These are phyloP conservation scores for Patella pellucida DNA, from an alignment of 2,888 invertebrate species.

Conservation along the genomic window DNA sequence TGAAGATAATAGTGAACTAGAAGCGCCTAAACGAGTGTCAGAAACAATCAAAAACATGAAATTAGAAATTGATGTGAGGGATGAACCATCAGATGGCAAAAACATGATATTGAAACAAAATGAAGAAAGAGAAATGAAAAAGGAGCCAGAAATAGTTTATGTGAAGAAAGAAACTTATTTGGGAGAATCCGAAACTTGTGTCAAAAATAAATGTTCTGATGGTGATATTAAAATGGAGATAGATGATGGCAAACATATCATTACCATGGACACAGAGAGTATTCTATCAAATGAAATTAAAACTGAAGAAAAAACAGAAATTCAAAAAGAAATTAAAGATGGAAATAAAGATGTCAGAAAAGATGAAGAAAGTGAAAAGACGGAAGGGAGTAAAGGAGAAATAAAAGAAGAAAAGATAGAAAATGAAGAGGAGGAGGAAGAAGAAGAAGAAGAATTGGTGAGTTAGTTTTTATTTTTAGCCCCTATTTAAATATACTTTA, in stretches of 20 bases:
- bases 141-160: constrained; percentile 26
- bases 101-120: background rate
- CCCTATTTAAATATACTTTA: too few relatives aligned
- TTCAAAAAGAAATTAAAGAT: background rate
- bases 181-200: too few relatives aligned
- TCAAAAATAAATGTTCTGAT: background rate
- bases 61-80: background rate
- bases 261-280: too few relatives aligned
- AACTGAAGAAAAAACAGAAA: too few relatives aligned
- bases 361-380: constrained; percentile 3
- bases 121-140: background rate
- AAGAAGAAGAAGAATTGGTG: constrained; percentile 2
- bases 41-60: background rate
- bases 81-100: background rate
- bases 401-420: constrained; percentile 40
- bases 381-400: constrained; percentile 25
- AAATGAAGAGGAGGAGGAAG: constrained; percentile 14
- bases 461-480: background rate
- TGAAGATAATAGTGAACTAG: too few relatives aligned
- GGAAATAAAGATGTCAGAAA: too few relatives aligned
- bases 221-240: background rate
- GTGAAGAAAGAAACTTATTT: constrained; percentile 16
- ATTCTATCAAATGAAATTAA: too few relatives aligned
- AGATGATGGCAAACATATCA: background rate
- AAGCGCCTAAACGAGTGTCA: too few relatives aligned